Base-by-base conservation (phyloP, 2,888 invertebrate genomes). In the Tetragonisca angustula region DNA sequence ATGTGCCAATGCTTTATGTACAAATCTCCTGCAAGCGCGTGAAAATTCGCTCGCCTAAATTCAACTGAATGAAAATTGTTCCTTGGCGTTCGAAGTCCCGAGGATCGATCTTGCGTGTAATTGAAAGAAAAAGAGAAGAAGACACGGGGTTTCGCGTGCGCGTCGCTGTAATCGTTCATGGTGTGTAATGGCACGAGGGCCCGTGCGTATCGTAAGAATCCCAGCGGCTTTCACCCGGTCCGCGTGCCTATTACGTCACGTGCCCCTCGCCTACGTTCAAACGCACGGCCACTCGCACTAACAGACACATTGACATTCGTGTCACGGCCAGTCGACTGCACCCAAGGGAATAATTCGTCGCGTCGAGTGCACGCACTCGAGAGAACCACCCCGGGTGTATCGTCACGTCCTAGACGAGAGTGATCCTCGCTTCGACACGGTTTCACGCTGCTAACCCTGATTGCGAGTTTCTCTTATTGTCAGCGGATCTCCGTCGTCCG, bases 271-370 rank as follows among this genome's bases (percentile, higher is more conserved):
- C 92, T 89, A 90, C 91, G 91, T 90, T 89, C 86, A 81, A 88
- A 86, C 89, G 90, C 90, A 87, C 88, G 85, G 32, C 64, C 68
- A 84, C 79, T 82, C 85, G 81, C 76, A 86, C 88, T 88, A 87
- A 90, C 88, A 81, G 81, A 88, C 87, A 88, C 88, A 88, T 90
- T 89, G 91, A 93, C 93, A 93, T 93, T 92, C 92, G 92, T 93
- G 93, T 93, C 93, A 92, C 92, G 93, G 93, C 91, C 93, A 93
- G 90, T 90, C 90, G 91, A n/a, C 91, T 91, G 91, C 91, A 90
- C 91, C 91, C 90, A 90, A 71, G 85, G 84, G 87, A 89, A 87
- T 87, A 79, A 87, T 86, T 71, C 73, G 78, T 72, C 61, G 76
- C 81, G 65, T 49, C 64, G 73, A 27, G 64, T 15, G 24, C 61